A percentile compares a stretch with the other conserved stretches of the same genome.
phyloP scores from a whole-genome alignment of 1,140 invertebrate genomes.

The Sitobion miscanthi region DNA sequence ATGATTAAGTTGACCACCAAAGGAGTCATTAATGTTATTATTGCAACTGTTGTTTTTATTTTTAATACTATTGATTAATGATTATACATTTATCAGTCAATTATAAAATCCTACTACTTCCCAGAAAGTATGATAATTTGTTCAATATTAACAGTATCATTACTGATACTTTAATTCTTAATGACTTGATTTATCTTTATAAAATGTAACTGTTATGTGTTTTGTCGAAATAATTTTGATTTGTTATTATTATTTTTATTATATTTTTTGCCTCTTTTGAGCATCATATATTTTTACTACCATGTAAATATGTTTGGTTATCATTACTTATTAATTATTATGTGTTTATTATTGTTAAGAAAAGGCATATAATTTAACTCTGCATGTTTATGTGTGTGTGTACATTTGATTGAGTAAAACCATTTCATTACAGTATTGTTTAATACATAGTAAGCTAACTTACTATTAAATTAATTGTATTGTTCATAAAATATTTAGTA shows the following conservation, averaged over 20 bases:
- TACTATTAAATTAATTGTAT: neutral
- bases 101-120: constrained; percentile 37
- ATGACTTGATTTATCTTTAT: constrained; percentile 30
- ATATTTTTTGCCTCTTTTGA: constrained; percentile 27
- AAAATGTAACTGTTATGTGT: constrained; percentile 31
- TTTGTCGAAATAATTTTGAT: constrained; percentile 18
- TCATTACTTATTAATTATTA: constrained; percentile 38
- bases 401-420: constrained; percentile 23
- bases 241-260: constrained; percentile 40
- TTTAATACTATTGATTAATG: constrained; percentile 20
- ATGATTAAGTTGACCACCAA: constrained; percentile 31
- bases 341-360: neutral
- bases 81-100: constrained; percentile 36
- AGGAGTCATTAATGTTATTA: constrained; percentile 44
- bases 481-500: neutral
- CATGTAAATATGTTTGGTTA: constrained; percentile 24
- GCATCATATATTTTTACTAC: constrained; percentile 34
- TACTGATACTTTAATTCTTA: constrained; percentile 2
- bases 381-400: neutral
- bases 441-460: neutral
- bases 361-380: neutral
- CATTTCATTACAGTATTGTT: constrained; percentile 31
- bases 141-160: neutral
- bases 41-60: constrained; percentile 15
- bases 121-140: constrained; percentile 30